A percentile compares a stretch with the other conserved stretches of the same genome.
Conservation (phyloP, 2,888 invertebrate species). For the Ctenicera cuprea region DNA sequence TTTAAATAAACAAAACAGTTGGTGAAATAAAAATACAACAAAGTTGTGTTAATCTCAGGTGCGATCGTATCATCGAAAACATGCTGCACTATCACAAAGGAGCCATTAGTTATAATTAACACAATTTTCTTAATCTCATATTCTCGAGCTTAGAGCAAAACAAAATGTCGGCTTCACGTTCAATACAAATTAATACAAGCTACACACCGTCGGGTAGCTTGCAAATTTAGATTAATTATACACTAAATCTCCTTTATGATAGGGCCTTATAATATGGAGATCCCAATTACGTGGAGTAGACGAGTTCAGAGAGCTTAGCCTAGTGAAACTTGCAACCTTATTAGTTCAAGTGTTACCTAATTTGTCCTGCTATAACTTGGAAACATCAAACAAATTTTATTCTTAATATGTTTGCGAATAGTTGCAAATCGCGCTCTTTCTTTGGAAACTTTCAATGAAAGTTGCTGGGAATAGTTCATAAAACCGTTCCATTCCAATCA, state of each 20-base stretch:
- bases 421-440: too few species aligned
- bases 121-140: conserved; percentile 50
- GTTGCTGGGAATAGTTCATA: too few species aligned
- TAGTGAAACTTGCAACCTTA: conserved; percentile 52
- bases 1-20: too few species aligned
- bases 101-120: conserved; percentile 49
- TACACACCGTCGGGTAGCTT: conserved; percentile 53
- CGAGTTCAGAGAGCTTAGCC: conserved; percentile 54
- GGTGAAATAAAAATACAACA: too few species aligned
- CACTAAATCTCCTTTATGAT: conserved; percentile 58
- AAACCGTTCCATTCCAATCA: too few species aligned
- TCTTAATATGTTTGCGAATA: conserved; percentile 6
- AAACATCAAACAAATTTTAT: conserved; percentile 40
- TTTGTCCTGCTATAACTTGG: conserved; percentile 30
- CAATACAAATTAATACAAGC: conserved; percentile 55
- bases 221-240: conserved; percentile 60
- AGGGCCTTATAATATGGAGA: conserved; percentile 57
- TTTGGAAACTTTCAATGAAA: too few species aligned
- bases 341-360: conserved; percentile 53
- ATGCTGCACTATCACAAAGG: conserved; percentile 23
- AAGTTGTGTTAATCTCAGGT: conserved; percentile 10
- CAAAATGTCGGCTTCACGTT: conserved; percentile 52
- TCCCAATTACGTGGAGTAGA: conserved; percentile 55
- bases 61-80: not conserved
- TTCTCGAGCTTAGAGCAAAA: conserved; percentile 41